Percentiles rank a stretch among this genome's conserved stretches.
Conservation (phyloP, 1,140 invertebrate genomes). For the Ericerus pela region DNA sequence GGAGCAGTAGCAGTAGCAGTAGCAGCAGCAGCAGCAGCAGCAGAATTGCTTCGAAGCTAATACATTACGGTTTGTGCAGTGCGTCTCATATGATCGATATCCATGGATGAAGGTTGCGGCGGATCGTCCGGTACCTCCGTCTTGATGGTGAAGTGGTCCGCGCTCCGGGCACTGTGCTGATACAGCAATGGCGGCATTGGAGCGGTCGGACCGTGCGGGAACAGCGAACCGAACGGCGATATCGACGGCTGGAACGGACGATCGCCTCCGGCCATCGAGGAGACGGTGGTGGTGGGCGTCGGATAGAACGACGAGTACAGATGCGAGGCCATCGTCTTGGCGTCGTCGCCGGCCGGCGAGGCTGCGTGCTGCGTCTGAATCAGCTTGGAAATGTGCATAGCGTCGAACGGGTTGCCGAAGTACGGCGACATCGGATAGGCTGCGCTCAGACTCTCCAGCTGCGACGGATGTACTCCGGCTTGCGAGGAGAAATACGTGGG, state of each 20-base stretch:
- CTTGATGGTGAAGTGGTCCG: not conserved
- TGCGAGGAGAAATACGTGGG: slow-evolving; percentile 1
- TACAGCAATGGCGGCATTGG: not conserved
- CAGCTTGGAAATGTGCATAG: slow-evolving; percentile 41
- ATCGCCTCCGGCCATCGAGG: slow-evolving; percentile 15
- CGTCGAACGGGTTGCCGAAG: slow-evolving; percentile 45
- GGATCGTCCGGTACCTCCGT: not conserved
- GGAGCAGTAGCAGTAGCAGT: no score
- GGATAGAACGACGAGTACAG: slow-evolving; percentile 45
- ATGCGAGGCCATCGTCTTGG: slow-evolving; percentile 40
- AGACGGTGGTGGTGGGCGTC: slow-evolving; percentile 14
- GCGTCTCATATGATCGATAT: not conserved
- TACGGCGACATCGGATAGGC: slow-evolving; percentile 31
- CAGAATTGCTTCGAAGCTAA: no score
- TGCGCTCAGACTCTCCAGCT: slow-evolving; percentile 25
- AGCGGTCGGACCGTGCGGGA: slow-evolving; percentile 13
- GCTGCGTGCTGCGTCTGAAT: slow-evolving; percentile 31
- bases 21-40: no score
- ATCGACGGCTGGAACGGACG: slow-evolving; percentile 13
- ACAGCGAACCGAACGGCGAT: slow-evolving; percentile 11
- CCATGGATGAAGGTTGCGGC: not conserved
- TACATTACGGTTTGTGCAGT: not conserved
- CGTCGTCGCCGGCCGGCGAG: slow-evolving; percentile 17
- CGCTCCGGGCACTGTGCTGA: not conserved
- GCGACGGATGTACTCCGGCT: slow-evolving; percentile 14